phyloP scores from a whole-genome alignment of 2,888 invertebrate species.

The Eledone cirrhosa region DNA sequence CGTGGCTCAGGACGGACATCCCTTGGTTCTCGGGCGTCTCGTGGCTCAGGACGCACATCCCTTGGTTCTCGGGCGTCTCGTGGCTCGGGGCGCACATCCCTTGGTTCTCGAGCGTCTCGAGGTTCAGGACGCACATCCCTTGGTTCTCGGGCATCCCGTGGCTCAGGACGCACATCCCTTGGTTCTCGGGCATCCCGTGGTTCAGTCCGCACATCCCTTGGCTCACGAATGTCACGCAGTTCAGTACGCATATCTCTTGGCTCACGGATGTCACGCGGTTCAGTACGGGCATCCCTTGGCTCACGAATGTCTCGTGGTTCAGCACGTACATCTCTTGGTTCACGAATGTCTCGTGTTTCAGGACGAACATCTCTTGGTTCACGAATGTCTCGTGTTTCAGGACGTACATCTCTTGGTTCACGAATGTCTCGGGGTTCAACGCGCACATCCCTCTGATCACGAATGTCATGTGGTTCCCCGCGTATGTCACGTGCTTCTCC shows the following conservation, averaged over 20 bases:
- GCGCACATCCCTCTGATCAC: conserved; percentile 27
- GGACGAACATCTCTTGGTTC: background rate
- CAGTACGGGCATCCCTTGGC: background rate
- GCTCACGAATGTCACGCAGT: background rate
- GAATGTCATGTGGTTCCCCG: too few species aligned
- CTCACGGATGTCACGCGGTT: background rate
- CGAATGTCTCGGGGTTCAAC: conserved; percentile 21
- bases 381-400: conserved; percentile 1
- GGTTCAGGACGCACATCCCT: conserved; percentile 25
- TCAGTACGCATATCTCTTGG: background rate
- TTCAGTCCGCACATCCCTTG: background rate
- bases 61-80: conserved; percentile 15
- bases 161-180: conserved; percentile 18
- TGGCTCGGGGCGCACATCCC: conserved; percentile 21
- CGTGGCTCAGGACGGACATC: conserved; percentile 26
- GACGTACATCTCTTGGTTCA: conserved; percentile 2
- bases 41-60: conserved; percentile 27
- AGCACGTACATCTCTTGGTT: background rate
- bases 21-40: conserved; percentile 8
- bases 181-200: conserved; percentile 15
- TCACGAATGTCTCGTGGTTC: background rate
- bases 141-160: conserved; percentile 12
- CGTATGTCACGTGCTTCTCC: background rate
- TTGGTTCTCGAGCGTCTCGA: background rate
- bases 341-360: background rate